Conservation (phyloP, 1,140 invertebrate genomes). For the Amyelois transitella region DNA sequence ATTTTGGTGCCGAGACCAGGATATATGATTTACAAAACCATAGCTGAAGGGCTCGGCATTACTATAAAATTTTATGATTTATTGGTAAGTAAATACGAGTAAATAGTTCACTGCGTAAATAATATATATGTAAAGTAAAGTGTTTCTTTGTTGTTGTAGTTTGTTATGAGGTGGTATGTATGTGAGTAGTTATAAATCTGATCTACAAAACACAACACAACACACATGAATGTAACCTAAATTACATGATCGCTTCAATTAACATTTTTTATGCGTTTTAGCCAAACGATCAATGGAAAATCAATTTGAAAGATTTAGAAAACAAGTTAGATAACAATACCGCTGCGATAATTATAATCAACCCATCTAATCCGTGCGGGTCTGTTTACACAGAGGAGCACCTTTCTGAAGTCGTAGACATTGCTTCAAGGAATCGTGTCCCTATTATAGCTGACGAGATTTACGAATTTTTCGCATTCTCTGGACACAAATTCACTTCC, state of each 20-base stretch:
- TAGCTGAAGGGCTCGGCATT: conserved; percentile 90
- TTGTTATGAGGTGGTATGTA: no score
- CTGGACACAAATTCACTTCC: conserved; percentile 86
- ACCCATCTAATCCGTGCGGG: conserved; percentile 98
- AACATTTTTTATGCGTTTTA: conserved; percentile 68
- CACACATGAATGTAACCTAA: no score
- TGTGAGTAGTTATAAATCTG: no score
- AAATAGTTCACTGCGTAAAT: no score
- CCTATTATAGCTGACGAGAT: conserved; percentile 98
- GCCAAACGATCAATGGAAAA: conserved; percentile 93
- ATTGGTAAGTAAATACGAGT: conserved; percentile 74
- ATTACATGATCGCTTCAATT: no score
- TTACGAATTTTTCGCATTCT: conserved; percentile 93
- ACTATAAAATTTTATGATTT: conserved; percentile 90
- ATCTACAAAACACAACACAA: no score
- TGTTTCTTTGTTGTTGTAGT: no score
- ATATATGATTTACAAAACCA: conserved; percentile 95
- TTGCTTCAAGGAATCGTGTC: conserved; percentile 87
- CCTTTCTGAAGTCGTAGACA: conserved; percentile 84
- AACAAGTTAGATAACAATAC: conserved; percentile 92
- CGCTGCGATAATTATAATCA: conserved; percentile 94
- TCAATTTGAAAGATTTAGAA: conserved; percentile 92
- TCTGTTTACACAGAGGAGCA: conserved; percentile 91
- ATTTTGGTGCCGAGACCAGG: conserved; percentile 96
- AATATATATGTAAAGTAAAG: no score